These are phyloP conservation scores for Ceyx melanurus DNA, from an alignment of 2,113 vertebrate species.

Conservation along the genomic window DNA sequence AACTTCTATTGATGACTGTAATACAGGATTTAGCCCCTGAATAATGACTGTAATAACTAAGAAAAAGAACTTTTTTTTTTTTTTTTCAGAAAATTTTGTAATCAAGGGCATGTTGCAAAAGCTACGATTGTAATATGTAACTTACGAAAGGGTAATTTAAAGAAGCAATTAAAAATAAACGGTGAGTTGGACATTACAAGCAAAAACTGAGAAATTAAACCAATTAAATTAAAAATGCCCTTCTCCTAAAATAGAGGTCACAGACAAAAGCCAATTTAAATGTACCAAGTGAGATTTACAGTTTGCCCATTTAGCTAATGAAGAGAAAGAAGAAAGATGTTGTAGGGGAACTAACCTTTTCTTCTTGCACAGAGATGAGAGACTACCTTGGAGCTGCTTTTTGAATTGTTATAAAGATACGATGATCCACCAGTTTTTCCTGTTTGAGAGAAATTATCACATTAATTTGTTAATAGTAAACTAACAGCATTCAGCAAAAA, in stretches of 20 bases:
- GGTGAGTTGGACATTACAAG: neutral
- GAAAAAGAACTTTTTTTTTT: neutral
- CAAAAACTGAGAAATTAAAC: neutral
- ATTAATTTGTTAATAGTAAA: neutral
- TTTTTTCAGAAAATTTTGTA: neutral
- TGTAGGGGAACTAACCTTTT: neutral
- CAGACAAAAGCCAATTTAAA: neutral
- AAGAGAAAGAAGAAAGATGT: neutral
- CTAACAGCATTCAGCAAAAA: neutral
- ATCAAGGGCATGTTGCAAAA: neutral
- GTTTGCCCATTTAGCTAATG: neutral
- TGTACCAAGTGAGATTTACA: neutral
- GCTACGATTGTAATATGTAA: neutral
- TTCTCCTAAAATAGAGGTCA: neutral
- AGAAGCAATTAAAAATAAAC: neutral
- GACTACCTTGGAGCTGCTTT: neutral
- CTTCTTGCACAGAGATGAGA: neutral
- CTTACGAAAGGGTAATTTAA: neutral
- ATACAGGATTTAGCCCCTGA: neutral
- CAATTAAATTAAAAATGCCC: neutral
- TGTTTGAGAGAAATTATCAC: neutral
- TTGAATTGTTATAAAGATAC: neutral
- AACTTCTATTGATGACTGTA: neutral
- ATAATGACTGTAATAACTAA: neutral
- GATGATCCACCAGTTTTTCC: neutral